Base-by-base conservation (phyloP, 2,113 vertebrate genomes). In the Apodemus speciosus region DNA sequence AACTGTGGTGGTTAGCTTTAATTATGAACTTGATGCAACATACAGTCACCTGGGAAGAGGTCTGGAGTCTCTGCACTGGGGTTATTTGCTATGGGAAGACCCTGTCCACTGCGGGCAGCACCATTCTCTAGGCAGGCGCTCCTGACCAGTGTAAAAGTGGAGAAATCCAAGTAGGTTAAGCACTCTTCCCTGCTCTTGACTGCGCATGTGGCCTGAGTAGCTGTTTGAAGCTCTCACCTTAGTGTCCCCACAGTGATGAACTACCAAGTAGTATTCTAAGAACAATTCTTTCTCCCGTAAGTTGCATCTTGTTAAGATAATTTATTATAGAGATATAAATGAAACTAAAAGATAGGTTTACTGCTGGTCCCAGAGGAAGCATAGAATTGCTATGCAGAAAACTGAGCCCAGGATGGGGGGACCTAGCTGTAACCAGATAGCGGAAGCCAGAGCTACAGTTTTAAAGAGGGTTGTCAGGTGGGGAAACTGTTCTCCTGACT, bases 401-500 rank as follows among this genome's bases (percentile, higher is more conserved):
- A 38, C 40, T 16, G 10, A n/a, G 13, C 5, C 16, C 14, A 58
- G 69, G 6, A 18, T 40, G 25, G n/a, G 13, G 53, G 46, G 21
- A 64, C 43, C 18, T 9, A 51, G 80, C 30, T 76, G 30, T 40
- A 46, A n/a, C 21, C 69, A 89, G 32, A 27, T n/a, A 18, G 21
- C 51, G 11, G 15, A 90, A 79, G n/a, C 62, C 18, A 38, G 3
- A 56, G 16, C 64, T 53, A 77, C 38, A 32, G 58, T 73, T 97
- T 85, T 85, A 53, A 94, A 93, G 64, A 56, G 9, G 35, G 43
- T 76, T 64, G 18, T 32, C n/a, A 83, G 32, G 35, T 91, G 8
- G 20, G 75, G 64, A 90, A 79, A 90, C 25, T 11, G 30, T 56
- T 94, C 85, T 56, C 62, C 79, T 80, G 35, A 85, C 80, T 83